These are phyloP conservation scores for Calliopum simillimum DNA, from an alignment of 2,888 invertebrate species.

Conservation along the genomic window DNA sequence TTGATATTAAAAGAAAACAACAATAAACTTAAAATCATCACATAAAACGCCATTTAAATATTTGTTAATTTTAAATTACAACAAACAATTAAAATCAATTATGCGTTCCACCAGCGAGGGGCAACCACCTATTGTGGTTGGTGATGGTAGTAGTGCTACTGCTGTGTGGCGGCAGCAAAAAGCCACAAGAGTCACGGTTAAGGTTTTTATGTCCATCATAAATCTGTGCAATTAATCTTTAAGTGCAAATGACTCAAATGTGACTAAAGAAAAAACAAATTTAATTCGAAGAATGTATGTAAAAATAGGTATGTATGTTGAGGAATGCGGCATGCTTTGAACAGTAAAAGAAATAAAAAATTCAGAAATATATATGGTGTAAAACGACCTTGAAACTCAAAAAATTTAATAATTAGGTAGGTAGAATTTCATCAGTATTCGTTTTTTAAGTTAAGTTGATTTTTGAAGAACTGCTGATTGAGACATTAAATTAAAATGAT, in stretches of 20 bases:
- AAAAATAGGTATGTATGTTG: not conserved
- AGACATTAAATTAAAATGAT: too few species aligned
- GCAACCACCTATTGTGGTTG: not conserved
- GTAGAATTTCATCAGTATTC: too few species aligned
- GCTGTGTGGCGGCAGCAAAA: not conserved
- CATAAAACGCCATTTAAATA: not conserved
- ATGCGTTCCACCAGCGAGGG: too few species aligned
- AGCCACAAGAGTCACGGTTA: constrained; percentile 14
- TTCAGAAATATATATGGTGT: not conserved
- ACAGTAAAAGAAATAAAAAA: not conserved
- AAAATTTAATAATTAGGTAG: too few species aligned
- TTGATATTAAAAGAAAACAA: not conserved
- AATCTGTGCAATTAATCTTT: not conserved
- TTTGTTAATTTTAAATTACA: not conserved
- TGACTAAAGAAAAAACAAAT: not conserved
- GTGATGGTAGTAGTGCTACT: not conserved
- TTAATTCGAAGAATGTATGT: not conserved
- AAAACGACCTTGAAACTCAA: too few species aligned
- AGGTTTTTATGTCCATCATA: constrained; percentile 4
- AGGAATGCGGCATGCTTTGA: not conserved
- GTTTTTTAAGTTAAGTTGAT: too few species aligned
- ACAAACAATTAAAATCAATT: not conserved
- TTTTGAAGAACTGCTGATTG: too few species aligned
- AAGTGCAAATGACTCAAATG: not conserved
- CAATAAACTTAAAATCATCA: not conserved